phyloP scores from a whole-genome alignment of 2,888 invertebrate species.

The Terebella lapidaria region DNA sequence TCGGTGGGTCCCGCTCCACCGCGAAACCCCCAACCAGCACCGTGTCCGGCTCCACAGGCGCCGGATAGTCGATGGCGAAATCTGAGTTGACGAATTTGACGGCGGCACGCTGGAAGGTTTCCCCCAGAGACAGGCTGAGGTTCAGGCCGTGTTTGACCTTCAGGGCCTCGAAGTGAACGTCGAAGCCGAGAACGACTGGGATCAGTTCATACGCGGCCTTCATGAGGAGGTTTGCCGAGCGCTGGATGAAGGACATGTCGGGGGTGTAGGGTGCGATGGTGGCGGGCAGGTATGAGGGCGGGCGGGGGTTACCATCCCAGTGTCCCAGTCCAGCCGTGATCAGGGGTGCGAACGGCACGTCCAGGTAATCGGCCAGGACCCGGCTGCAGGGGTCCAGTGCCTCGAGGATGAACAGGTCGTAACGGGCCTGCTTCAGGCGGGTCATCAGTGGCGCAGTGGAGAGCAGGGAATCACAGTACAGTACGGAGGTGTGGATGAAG shows the following conservation, averaged over 20 bases:
- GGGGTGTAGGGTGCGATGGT: conserved; percentile 21
- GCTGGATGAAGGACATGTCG: conserved; percentile 21
- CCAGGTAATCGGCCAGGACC: conserved; percentile 24
- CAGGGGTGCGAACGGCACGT: conserved; percentile 22
- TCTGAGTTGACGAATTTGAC: conserved; percentile 25
- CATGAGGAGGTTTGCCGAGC: conserved; percentile 19
- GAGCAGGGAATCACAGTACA: conserved; percentile 22
- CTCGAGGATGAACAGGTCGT: conserved; percentile 23
- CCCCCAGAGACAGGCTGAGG: conserved; percentile 14
- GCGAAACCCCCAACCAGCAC: conserved; percentile 25
- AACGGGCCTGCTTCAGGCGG: conserved; percentile 15
- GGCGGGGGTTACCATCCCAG: conserved; percentile 24
- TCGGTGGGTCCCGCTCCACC: conserved; percentile 7
- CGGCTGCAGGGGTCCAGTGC: conserved; percentile 23
- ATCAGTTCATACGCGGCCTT: conserved; percentile 24
- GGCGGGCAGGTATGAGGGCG: conserved; percentile 24
- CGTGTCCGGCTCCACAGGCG: conserved; percentile 25
- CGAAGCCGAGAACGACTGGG: conserved; percentile 19
- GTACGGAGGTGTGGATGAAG: conserved; percentile 15
- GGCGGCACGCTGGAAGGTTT: conserved; percentile 20
- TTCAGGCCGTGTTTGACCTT: conserved; percentile 20
- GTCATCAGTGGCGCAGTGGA: conserved; percentile 6
- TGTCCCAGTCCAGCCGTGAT: conserved; percentile 21
- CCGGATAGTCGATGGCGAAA: conserved; percentile 25
- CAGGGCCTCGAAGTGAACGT: conserved; percentile 18